Base-by-base conservation (phyloP, 2,113 vertebrate species). In the Ctenodactylus gundi region DNA sequence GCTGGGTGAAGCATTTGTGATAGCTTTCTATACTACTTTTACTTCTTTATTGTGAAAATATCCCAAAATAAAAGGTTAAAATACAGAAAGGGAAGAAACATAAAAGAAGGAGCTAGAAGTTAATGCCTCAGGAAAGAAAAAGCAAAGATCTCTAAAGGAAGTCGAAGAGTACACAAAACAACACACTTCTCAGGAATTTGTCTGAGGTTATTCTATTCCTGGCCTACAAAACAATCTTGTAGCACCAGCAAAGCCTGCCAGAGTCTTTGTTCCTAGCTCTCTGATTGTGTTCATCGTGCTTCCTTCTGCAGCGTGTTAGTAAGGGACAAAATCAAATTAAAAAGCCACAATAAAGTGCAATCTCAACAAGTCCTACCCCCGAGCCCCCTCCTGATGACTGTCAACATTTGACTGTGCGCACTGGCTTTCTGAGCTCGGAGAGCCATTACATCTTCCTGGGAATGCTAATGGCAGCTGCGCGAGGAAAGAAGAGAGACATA, bases 391-490 rank as follows among this genome's bases (percentile, higher is more conserved):
- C 0, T 0, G 51, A 87, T 1, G 4, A 90, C 95, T 95, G 85
- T 78, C 95, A 91, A 82, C 6, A 36, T 91, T 78, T 91, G 57
- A 94, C 17, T 17, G 15, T 90, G 53, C 65, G 78, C 64, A 75
- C 91, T 94, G 84, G 77, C 68, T 90, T 95, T 94, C 44, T 3
- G 87, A 94, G 58, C 97, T 97, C 93, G 96, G 85, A 96, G 95
- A 98, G 92, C 72, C 94, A 97, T 97, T 95, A 97, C 85, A 96
- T 97, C 95, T 94, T 87, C 70, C 41, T 90, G 51, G 95, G 94
- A 97, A 97, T 97, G 92, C 88, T 88, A 96, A 97, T 73, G 95
- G 95, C 93, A 96, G 76, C 89, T 84, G 81, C 78, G 94, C 85
- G 7, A n/a, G 2, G 34, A 31, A 57, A 20, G 94, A 93, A 95